Base-by-base conservation (phyloP, 2,113 vertebrate genomes). In the Sminthopsis crassicaudata region DNA sequence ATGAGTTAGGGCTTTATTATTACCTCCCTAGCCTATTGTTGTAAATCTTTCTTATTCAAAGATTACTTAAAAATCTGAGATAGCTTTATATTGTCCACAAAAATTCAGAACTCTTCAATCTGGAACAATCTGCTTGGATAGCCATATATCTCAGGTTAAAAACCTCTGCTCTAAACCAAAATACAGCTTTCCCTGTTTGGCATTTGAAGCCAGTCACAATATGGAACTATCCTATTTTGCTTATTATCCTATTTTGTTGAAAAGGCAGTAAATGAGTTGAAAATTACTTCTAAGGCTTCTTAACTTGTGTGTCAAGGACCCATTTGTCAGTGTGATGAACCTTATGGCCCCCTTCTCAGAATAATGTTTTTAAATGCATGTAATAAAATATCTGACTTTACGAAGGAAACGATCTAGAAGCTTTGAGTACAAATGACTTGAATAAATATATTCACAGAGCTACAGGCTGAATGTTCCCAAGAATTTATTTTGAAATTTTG, bases 391-490 rank as follows among this genome's bases (percentile, higher is more conserved):
- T 60, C 10, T 36, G 9, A 14, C 11, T 36, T 67, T 42, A 84
- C 36, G 22, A 42, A 84, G 7, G 67, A 84, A n/a, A 42, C 36
- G n/a, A 42, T 98, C 98, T 98, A 98, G 98, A 97, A 98, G 98
- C 98, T 98, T 98, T 97, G 97, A 98, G 97, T 96, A 97, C 51
- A 51, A 98, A 97, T 96, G 96, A 98, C 97, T 98, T 91, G 94
- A 98, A 99, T 98, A 98, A 98, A 98, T 98, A 98, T 97, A 98
- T 98, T 98, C 98, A 98, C 97, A 97, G 96, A 96, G 98, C 94
- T 98, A 93, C 91, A 96, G 94, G 94, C 96, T 96, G 98, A 98
- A 98, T 91, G 94, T 55, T 98, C 98, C 96, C 93, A 92, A 97
- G 98, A 98, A 98, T 98, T 98, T 98, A 98, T 98, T 99, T 98